These are phyloP conservation scores for Polydrusus tereticollis DNA, from an alignment of 2,888 invertebrate species.

Conservation along the genomic window DNA sequence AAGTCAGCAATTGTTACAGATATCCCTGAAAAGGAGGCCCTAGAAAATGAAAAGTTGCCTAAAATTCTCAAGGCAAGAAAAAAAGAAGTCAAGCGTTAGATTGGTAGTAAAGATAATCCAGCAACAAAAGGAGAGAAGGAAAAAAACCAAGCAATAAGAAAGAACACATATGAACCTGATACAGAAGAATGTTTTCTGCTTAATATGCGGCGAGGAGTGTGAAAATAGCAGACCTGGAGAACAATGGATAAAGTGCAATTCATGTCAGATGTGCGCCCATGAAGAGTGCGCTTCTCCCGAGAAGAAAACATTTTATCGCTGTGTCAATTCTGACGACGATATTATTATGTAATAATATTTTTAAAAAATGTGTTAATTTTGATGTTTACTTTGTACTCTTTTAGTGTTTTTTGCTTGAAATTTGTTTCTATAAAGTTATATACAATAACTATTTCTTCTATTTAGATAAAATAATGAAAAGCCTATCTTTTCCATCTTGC, in stretches of 20 bases:
- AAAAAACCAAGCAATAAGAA: background rate
- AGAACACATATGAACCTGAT: background rate
- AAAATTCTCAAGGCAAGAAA: too few relatives aligned
- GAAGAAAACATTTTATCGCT: background rate
- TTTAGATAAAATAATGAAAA: too few relatives aligned
- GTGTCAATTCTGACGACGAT: background rate
- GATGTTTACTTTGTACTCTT: background rate
- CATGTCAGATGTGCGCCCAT: slow-evolving; percentile 33
- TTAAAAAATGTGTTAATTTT: too few relatives aligned
- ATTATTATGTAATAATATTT: background rate
- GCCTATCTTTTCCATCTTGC: too few relatives aligned
- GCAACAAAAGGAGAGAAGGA: background rate
- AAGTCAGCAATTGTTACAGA: too few relatives aligned
- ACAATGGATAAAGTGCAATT: slow-evolving; percentile 34
- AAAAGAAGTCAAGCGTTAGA: too few relatives aligned
- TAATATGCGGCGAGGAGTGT: slow-evolving; percentile 16
- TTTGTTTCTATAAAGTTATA: background rate
- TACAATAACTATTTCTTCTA: too few relatives aligned
- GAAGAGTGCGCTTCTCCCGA: background rate
- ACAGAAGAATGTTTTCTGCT: background rate
- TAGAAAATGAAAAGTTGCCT: too few relatives aligned
- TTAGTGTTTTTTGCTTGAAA: background rate
- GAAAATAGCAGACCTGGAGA: slow-evolving; percentile 25
- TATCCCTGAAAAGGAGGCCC: too few relatives aligned
- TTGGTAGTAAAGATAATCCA: too few relatives aligned